Evolutionary conservation across 2,113 vertebrate species (phyloP), one percentile per base, ranked within the genome.

Genomic region (Lasiurus cinereus): DNA sequence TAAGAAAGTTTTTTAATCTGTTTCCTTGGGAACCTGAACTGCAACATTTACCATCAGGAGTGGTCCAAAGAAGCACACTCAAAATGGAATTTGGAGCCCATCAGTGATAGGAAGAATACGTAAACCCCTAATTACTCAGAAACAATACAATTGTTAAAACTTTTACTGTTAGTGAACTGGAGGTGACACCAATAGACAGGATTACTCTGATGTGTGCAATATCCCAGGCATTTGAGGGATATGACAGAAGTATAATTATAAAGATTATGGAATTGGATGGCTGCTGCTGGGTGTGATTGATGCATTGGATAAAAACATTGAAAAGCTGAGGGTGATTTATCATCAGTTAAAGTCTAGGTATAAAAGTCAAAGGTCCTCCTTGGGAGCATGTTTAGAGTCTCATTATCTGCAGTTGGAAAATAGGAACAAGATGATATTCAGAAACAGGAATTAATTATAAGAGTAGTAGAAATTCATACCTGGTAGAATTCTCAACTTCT

Each of bases 21-120:
- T 84, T 92, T 95, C 62, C 59, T 83, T 82, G 59, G 59, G 72
- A 95, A 96, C 66, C n/a, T 52, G 48, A 77, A 29, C 12, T 86
- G 18, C 19, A 90, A 48, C 88, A 66, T 36, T 92, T 93, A 50
- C n/a, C 92, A n/a, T 87, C 56, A 90, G 22, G n/a, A 59, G 16
- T 90, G 62, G 67, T 84, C 48, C 64, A 91, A 83, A 72, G 52
- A 93, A 88, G 33, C 24, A 66, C 13, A 56, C 27, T 87, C n/a
- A 84, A 76, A 88, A 82, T 73, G 46, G 15, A 24, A 95, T 86
- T 52, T 62, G 31, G 9, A 67, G 9, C 19, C 5, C 36, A 29
- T 74, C 5, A 22, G 4, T 13, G 10, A n/a, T 29, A 87, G 16
- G 12, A 29, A 83, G 31, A 83, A 52, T 18, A 50, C 43, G 5